phyloP scores from a whole-genome alignment of 2,113 vertebrate species.

The Zootoca vivipara region DNA sequence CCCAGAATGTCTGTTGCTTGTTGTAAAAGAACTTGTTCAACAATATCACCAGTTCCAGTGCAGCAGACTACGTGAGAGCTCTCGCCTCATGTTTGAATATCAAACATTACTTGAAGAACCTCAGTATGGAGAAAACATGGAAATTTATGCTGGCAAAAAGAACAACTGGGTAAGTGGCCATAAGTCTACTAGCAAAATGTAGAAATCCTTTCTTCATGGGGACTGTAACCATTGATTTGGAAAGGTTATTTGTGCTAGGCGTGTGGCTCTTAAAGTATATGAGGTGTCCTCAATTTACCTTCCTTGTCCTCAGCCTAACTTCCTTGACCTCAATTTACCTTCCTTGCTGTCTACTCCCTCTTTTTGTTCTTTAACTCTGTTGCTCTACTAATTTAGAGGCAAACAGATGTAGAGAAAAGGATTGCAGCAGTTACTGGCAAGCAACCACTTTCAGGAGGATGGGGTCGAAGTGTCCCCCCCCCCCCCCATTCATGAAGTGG shows the following conservation, averaged over 20 bases:
- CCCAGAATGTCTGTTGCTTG: constrained; percentile 90
- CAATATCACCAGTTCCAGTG: constrained; percentile 98
- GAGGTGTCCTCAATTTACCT: constrained; percentile 5
- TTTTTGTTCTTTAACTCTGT: not conserved
- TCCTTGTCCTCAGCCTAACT: rapidly evolving
- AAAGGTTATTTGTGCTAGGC: constrained; percentile 9
- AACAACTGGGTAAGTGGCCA: constrained; percentile 92
- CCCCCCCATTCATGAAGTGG: not conserved
- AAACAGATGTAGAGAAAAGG: not conserved
- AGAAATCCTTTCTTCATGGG: constrained; percentile 27
- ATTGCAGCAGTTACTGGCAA: not conserved
- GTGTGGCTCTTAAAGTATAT: not conserved
- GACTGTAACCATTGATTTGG: not conserved
- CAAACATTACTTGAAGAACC: constrained; percentile 95
- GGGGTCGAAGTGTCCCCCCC: not conserved
- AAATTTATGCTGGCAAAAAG: constrained; percentile 95
- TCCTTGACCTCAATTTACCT: not conserved
- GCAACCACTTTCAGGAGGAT: not conserved
- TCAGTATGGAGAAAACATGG: constrained; percentile 92
- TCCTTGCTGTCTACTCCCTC: not conserved
- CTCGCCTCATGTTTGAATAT: constrained; percentile 96
- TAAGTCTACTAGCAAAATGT: constrained; percentile 2
- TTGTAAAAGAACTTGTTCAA: constrained; percentile 97
- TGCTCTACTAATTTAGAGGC: not conserved
- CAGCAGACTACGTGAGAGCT: constrained; percentile 92